Base-by-base conservation (phyloP, 2,888 invertebrate genomes). In the Margaritifera margaritifera region DNA sequence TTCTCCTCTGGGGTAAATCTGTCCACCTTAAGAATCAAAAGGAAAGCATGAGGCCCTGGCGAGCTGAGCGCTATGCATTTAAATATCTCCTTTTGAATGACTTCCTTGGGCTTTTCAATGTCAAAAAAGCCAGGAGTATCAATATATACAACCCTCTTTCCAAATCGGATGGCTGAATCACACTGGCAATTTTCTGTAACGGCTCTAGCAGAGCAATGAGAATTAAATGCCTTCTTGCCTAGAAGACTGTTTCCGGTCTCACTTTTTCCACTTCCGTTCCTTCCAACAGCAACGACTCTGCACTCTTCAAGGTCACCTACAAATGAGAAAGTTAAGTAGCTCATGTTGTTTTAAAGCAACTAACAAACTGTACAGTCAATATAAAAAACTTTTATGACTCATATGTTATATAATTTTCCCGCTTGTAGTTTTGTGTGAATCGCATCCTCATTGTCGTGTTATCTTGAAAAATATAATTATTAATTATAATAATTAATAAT, bases 71-170 rank as follows among this genome's bases (percentile, higher is more conserved):
- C 68, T 24, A 72, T 66, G 62, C 63, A 60, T 55, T 59, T 62
- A 1, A 64, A 22, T 22, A 72, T 66, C 61, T 72, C 72, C 11
- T 54, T 24, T 4, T 59, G 53, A 19, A 67, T 68, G 51, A 63
- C 64, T 19, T 20, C 24, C 50, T 64, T 64, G 20, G 58, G 51
- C 27, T 27, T 27, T 19, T 57, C 61, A 4, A 69, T 72, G 53
- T 72, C 72, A 25, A 57, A 72, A 60, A 69, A 69, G 15, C 69
- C 72, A 6, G 72, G 68, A 4, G 72, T 69, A 24, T 69, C 69
- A 24, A 69, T 69, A 20, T 66, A 62, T 1, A 65, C 59, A 20
- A 72, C 31, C 27, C 59, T 18, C 25, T 62, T 52, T n/a, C 65
- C 68, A 25, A 58, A 53, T 8, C 68, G 52, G 18, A 24, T n/a